phyloP scores from a whole-genome alignment of 2,888 invertebrate genomes.

The Philonicus albiceps region DNA sequence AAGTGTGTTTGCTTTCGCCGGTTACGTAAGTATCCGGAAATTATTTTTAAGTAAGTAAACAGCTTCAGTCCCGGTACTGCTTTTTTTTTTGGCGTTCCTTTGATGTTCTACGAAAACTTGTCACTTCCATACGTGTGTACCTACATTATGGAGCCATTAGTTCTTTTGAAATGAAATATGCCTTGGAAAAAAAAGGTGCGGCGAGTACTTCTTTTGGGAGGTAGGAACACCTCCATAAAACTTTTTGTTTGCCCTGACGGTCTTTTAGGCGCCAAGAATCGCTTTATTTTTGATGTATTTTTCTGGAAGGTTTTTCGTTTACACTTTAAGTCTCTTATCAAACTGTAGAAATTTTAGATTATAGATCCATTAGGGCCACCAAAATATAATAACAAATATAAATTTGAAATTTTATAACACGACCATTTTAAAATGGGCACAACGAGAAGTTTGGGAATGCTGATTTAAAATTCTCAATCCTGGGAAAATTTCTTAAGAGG shows the following conservation, averaged over 20 bases:
- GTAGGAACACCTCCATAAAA: background rate
- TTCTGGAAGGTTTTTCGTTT: background rate
- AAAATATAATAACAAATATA: too few relatives aligned
- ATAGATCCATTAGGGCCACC: too few relatives aligned
- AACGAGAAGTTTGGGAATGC: too few relatives aligned
- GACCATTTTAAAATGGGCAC: too few relatives aligned
- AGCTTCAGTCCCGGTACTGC: background rate
- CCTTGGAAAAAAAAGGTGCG: background rate
- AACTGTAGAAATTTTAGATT: background rate
- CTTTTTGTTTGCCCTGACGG: background rate
- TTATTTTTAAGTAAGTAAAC: background rate
- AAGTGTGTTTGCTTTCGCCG: background rate
- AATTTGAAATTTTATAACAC: too few relatives aligned
- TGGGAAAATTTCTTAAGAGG: too few relatives aligned
- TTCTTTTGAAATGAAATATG: background rate
- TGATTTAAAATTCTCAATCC: too few relatives aligned
- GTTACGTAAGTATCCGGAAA: background rate
- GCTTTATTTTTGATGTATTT: background rate
- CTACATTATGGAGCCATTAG: background rate
- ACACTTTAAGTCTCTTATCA: background rate
- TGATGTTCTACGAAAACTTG: background rate
- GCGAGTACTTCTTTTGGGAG: background rate
- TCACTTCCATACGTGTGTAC: background rate
- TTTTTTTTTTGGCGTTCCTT: background rate
- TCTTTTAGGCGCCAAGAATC: background rate